Evolutionary conservation across 2,797 vertebrate genomes (phyloP), one percentile per base, ranked within the genome.

Genomic region (Valencia hispanica): DNA sequence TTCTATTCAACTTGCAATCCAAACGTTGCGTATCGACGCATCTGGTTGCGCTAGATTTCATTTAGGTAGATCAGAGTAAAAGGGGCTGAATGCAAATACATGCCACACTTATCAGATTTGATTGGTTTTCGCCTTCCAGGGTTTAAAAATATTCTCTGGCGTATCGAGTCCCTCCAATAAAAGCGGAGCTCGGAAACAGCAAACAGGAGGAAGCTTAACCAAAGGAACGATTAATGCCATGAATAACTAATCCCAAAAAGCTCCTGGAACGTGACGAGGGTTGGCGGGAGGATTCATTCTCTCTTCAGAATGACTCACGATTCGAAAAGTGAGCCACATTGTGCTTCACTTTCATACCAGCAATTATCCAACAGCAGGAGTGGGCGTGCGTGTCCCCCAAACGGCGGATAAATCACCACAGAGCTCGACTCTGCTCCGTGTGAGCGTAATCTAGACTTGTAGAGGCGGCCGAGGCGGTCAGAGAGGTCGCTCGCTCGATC

Each of bases 311-410:
- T 90, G 88, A 91, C 74, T 91, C 89, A 86, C 30, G 68, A 48
- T 61, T 79, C 84, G 36, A 81, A 85, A 66, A 79, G 43, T 8
- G 68, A 87, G 75, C 45, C 41, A 25, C 78, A 69, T 55, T 65
- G 34, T 17, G 79, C 76, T 85, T 77, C 70, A 81, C 80, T 87
- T 71, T 86, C 55, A 85, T 61, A 83, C 78, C 86, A 68, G 81
- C 53, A 80, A 86, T 90, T 85, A 89, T 86, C 73, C 68, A 73
- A 68, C 84, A 73, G 47, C 84, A 45, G 68, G 47, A 75, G 88
- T 78, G 70, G 88, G 87, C 66, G 89, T 68, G 36, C 66, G 4
- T 53, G 68, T 83, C 75, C 69, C 68, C 71, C 71, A 79, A 78
- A 84, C 79, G 73, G 72, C 20, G 48, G 30, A 47, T 68, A 22